phyloP scores from a whole-genome alignment of 2,888 invertebrate genomes.

The Crossocerus cetratus region DNA sequence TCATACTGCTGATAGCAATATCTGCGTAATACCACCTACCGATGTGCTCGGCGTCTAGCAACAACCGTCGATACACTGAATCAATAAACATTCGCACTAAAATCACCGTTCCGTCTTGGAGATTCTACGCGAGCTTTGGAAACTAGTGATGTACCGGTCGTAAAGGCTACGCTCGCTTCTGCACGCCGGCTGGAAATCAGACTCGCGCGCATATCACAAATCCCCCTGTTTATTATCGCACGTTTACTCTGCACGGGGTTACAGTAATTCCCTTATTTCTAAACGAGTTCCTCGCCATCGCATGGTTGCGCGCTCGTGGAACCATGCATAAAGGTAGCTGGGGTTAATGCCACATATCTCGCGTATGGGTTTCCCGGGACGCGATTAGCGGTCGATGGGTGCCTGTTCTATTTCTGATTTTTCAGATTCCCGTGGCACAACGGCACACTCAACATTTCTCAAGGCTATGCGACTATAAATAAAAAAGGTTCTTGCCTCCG shows the following conservation, averaged over 20 bases:
- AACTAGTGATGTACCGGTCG: background rate
- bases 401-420: background rate
- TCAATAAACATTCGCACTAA: background rate
- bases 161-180: background rate
- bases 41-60: no score
- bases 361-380: background rate
- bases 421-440: background rate
- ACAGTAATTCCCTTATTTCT: no score
- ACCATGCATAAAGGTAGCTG: no score
- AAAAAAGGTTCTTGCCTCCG: background rate
- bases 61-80: no score
- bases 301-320: no score
- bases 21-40: background rate
- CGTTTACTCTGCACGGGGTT: no score
- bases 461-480: constrained; percentile 1
- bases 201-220: no score
- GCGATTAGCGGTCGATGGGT: background rate
- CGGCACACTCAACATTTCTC: background rate
- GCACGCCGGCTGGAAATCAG: background rate
- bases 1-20: background rate
- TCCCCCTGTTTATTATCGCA: no score
- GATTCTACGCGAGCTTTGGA: background rate
- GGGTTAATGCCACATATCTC: no score
- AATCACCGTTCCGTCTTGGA: background rate
- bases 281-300: no score